Evolutionary conservation across 2,797 vertebrate genomes (phyloP).

Genomic region (Anabacerthia variegaticeps): DNA sequence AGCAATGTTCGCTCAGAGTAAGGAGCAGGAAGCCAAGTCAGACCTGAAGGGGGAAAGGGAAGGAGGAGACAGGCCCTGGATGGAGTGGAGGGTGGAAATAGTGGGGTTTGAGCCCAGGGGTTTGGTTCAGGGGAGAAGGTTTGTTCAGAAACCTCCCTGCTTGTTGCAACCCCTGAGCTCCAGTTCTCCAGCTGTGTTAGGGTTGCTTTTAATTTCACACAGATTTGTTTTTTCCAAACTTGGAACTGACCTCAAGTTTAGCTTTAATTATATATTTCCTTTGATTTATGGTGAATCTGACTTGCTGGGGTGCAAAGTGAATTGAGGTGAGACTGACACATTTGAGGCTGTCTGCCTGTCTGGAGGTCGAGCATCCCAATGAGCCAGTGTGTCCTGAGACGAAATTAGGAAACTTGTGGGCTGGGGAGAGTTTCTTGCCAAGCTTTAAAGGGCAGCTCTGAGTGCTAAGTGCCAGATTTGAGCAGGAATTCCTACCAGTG

Average conservation of each 20-base stretch:
- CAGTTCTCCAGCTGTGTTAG: neutral
- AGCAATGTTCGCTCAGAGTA: neutral
- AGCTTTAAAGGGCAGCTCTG: slow-evolving; percentile 44
- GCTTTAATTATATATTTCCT: slow-evolving; percentile 28
- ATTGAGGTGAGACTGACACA: slow-evolving; percentile 1
- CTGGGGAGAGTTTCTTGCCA: slow-evolving; percentile 45
- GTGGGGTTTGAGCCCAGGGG: neutral
- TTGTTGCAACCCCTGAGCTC: neutral
- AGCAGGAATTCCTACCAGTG: slow-evolving; percentile 46
- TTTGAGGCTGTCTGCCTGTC: neutral
- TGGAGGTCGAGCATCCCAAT: slow-evolving; percentile 7
- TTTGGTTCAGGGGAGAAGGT: neutral
- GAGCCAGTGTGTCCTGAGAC: slow-evolving; percentile 31
- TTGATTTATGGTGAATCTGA: neutral
- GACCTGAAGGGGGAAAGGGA: neutral
- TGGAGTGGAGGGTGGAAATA: neutral
- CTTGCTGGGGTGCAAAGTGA: neutral
- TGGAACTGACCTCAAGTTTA: neutral
- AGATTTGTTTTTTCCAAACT: neutral
- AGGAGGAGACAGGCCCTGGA: neutral
- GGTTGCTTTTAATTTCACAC: neutral
- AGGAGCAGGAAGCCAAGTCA: neutral
- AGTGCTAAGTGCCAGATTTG: slow-evolving; percentile 37
- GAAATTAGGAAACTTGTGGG: slow-evolving; percentile 58
- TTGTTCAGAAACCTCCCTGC: neutral